A percentile compares a stretch with the other conserved stretches of the same genome.
phyloP scores from a whole-genome alignment of 2,888 invertebrate genomes.

The Mesoligia furuncula region DNA sequence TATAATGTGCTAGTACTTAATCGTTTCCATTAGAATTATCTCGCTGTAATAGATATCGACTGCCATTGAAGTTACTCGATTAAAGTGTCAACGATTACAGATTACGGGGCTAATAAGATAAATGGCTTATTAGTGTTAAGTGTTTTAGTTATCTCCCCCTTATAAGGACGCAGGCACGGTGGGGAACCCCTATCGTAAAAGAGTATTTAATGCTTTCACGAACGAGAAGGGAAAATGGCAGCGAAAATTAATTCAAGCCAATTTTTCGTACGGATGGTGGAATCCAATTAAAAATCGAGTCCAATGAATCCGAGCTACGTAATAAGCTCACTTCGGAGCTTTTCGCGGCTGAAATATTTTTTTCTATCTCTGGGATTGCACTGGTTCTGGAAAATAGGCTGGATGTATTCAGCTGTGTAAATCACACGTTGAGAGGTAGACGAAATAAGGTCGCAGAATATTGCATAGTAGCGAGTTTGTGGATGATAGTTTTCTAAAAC shows the following conservation, averaged over 20 bases:
- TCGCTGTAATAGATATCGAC: slow-evolving; percentile 40
- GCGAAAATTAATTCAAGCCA: neutral
- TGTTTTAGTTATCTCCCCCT: slow-evolving; percentile 34
- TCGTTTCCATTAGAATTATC: slow-evolving; percentile 55
- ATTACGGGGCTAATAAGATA: slow-evolving; percentile 53
- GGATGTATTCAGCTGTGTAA: neutral
- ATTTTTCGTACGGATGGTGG: slow-evolving; percentile 10
- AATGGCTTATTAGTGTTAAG: slow-evolving; percentile 52
- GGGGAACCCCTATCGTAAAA: slow-evolving; percentile 9
- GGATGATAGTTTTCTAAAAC: neutral
- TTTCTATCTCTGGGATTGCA: slow-evolving; percentile 19
- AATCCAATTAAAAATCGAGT: slow-evolving; percentile 39
- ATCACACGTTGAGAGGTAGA: neutral
- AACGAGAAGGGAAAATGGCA: neutral
- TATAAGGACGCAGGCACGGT: slow-evolving; percentile 22
- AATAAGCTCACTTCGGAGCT: slow-evolving; percentile 16
- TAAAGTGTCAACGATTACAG: slow-evolving; percentile 45
- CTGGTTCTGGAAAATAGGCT: neutral
- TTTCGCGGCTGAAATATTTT: slow-evolving; percentile 2
- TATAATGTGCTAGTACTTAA: slow-evolving; percentile 33
- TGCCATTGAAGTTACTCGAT: slow-evolving; percentile 49
- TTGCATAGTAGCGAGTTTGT: neutral
- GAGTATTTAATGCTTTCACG: neutral
- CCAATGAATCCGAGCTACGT: slow-evolving; percentile 29
- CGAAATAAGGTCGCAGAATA: neutral